phyloP scores from a whole-genome alignment of 2,113 vertebrate species.

The Chaenocephalus aceratus region DNA sequence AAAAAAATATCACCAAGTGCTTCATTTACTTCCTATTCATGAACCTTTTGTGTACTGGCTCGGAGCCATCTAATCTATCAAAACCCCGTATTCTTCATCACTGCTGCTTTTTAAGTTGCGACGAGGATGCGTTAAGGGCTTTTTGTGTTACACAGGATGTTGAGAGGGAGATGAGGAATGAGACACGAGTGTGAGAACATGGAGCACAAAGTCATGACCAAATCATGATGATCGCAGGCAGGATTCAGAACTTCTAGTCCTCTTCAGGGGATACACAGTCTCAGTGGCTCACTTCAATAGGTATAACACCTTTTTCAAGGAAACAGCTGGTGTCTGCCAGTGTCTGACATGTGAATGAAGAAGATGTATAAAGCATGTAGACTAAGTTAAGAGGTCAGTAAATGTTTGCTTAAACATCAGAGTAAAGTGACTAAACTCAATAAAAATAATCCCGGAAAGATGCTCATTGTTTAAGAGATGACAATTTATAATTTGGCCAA shows the following conservation, averaged over 20 bases:
- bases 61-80: conserved; percentile 67
- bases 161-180: conserved; percentile 57
- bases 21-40: conserved; percentile 81
- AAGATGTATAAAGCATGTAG: conserved; percentile 17
- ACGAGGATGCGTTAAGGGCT: conserved; percentile 69
- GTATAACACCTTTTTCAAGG: conserved; percentile 33
- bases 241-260: conserved; percentile 57
- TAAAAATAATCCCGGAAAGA: not conserved
- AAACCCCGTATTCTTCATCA: conserved; percentile 64
- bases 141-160: conserved; percentile 76
- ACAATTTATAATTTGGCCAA: not conserved
- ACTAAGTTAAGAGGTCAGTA: conserved; percentile 48
- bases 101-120: conserved; percentile 61
- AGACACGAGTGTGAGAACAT: conserved; percentile 39
- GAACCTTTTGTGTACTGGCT: conserved; percentile 63
- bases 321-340: conserved; percentile 29
- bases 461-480: not conserved
- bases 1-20: conserved; percentile 66
- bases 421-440: not conserved
- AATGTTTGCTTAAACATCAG: conserved; percentile 5
- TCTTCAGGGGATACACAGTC: conserved; percentile 45
- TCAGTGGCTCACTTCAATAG: conserved; percentile 53
- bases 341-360: conserved; percentile 28
- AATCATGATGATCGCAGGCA: conserved; percentile 49
- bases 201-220: conserved; percentile 53